phyloP scores from a whole-genome alignment of 2,113 vertebrate genomes.

The Centropus unirufus region DNA sequence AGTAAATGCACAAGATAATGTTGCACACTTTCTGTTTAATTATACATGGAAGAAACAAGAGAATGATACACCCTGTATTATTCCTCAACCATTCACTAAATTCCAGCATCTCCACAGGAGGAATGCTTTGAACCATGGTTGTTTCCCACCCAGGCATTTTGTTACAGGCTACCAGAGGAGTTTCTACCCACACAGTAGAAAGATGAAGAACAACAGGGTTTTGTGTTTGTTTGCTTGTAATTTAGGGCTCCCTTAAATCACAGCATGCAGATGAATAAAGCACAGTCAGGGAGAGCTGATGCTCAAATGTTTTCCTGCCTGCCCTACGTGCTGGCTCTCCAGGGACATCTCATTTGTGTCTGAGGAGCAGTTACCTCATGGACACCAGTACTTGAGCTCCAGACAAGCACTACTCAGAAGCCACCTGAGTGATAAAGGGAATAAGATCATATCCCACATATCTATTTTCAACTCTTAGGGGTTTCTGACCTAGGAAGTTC shows the following conservation, averaged over 20 bases:
- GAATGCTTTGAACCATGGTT: background rate
- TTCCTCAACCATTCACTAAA: conserved; percentile 25
- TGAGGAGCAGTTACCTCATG: background rate
- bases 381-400: background rate
- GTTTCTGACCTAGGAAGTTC: background rate
- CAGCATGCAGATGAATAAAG: background rate
- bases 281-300: background rate
- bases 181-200: background rate
- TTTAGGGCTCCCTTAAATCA: background rate
- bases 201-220: background rate
- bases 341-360: background rate
- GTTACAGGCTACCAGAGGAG: background rate
- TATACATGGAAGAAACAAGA: background rate
- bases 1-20: background rate
- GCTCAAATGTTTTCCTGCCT: background rate
- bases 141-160: background rate
- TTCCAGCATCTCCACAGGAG: background rate
- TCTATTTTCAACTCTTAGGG: background rate
- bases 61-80: background rate
- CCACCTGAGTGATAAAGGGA: background rate
- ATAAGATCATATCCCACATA: accelerated
- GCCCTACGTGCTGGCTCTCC: background rate
- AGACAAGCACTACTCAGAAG: background rate
- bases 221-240: background rate
- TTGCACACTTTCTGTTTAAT: background rate